These are phyloP conservation scores for Meriones unguiculatus DNA, from an alignment of 2,113 vertebrate genomes.

Conservation along the genomic window DNA sequence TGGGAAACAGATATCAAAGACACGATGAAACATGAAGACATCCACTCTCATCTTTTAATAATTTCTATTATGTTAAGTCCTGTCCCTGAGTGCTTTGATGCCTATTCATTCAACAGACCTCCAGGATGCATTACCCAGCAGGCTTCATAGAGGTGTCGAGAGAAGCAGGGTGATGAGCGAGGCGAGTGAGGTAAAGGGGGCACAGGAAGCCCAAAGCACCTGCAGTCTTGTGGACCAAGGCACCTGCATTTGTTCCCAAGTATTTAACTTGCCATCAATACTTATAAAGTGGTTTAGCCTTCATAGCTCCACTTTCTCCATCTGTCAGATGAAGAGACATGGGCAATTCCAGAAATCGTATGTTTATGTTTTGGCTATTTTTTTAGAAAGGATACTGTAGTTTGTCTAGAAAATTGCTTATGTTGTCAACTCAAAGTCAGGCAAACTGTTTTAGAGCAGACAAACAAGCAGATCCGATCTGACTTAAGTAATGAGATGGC, in stretches of 20 bases:
- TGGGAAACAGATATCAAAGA: not conserved
- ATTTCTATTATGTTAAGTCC: not conserved
- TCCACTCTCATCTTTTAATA: not conserved
- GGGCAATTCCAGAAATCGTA: not conserved
- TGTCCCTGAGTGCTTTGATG: not conserved
- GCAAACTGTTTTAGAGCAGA: conserved; percentile 39
- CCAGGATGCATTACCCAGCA: not conserved
- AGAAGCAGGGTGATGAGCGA: not conserved
- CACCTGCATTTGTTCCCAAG: not conserved
- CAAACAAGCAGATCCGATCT: not conserved
- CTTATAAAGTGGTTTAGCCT: not conserved
- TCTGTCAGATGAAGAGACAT: not conserved
- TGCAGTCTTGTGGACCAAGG: rapidly evolving
- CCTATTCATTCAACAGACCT: not conserved
- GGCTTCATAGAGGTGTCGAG: not conserved
- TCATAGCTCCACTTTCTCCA: not conserved
- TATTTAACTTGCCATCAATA: not conserved
- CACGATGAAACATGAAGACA: not conserved
- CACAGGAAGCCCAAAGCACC: not conserved
- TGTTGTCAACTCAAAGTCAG: not conserved
- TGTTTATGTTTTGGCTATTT: not conserved
- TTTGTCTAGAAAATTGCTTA: conserved; percentile 1
- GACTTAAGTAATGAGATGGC: not conserved
- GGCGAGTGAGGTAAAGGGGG: not conserved
- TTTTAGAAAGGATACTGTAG: not conserved